Base-by-base conservation (phyloP, 2,113 vertebrate species). In the Festucalex cinctus region DNA sequence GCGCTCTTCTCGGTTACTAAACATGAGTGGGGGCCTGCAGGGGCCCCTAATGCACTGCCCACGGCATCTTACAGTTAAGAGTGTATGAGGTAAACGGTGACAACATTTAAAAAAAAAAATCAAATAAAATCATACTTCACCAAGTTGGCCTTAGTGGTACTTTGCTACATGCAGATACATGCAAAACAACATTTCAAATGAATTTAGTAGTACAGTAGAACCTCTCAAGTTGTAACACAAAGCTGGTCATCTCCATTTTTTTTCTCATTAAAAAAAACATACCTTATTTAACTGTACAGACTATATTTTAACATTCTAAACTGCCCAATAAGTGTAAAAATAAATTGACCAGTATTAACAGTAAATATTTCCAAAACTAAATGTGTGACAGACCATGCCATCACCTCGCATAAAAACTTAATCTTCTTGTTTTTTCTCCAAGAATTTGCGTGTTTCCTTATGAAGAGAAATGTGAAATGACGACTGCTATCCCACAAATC, bases 21-120 rank as follows among this genome's bases (percentile, higher is more conserved):
- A 80, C 76, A 58, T 22, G 62, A 36, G 66, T 74, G 66, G 70
- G 66, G 81, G 73, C 65, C 48, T 51, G 48, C 14, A 7, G 7
- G 20, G 6, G 20, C 48, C 19, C 59, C 19, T 39, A 65, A 77
- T 76, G 75, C 53, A 13, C 6, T 6, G 60, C 74, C 76, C 84
- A 76, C 73, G 80, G 72, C 60, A 17, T 24, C 6, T 24, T 62
- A 77, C 74, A 53, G 74, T 41, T 56, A 39, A 61, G 68, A 56
- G 70, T 69, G 58, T 49, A 54, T 67, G 71, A 87, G 73, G 68
- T 84, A 71, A 84, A 82, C 79, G 26, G 70, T 64, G 57, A 73
- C 39, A n/a, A 65, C 39, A 63, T 53, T 17, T 51, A 3, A 46
- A 46, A 46, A 5, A 17, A 16, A 28, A 35, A 58, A 9, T 36